Evolutionary conservation across 2,797 vertebrate species (phyloP), one percentile per base, ranked within the genome.

Genomic region (Pangasius mekongensis): DNA sequence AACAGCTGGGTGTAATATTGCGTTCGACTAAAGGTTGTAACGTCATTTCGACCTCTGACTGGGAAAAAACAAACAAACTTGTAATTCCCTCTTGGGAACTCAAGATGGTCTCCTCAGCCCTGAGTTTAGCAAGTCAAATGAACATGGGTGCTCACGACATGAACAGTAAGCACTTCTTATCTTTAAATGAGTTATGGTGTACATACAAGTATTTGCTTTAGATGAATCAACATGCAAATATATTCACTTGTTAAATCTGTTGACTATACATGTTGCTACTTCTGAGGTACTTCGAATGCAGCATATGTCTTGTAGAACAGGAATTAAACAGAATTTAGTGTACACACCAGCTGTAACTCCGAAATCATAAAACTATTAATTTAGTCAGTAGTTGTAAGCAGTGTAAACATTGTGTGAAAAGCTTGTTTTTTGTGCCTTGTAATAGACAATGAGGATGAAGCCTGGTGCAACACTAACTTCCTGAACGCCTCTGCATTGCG

Each of bases 381-480:
- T 49, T 49, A 27, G 13, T 30, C 74, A 30, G 1, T 54, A 39
- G 33, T 71, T 22, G 10, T 22, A 47, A 49, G 73, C 2, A 78
- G n/a, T 20, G 6, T 56, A 56, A 54, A 78, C 16, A 54, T 1
- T 27, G 30, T 39, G 27, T 47, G 24, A 62, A 71, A 62, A n/a
- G 71, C 54, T 76, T 9, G 49, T 64, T 66, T 20, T 77, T 78
- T 47, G 22, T 85, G 30, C 81, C 36, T 60, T 10, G 22, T 60
- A 24, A 27, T 87, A 99, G 98, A 97, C 89, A 94, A 96, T 2
- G 95, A 96, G 62, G 97, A 97, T 0, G 97, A 98, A 89, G 91
- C 92, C 4, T 99, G 98, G 98, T 99, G 98, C 90, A 90, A 91
- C 2, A 95, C 97, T n/a, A 97, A 97, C 67, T 97, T 95, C 43